Conservation (phyloP, 2,113 vertebrate species). For the Microcebus lehilahytsara region DNA sequence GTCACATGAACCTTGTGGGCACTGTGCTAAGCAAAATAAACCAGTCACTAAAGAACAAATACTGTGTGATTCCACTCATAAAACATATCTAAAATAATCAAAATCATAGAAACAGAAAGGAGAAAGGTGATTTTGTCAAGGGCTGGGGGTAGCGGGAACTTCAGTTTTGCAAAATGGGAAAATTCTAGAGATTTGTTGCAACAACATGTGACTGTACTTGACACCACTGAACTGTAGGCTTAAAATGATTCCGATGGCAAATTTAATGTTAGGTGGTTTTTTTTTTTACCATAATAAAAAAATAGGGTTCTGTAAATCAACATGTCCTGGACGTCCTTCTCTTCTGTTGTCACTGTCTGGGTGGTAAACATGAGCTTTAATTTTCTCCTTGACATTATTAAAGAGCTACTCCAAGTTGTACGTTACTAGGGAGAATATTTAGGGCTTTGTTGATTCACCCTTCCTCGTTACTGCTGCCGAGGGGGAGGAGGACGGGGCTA, state of each 20-base stretch:
- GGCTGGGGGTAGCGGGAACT: background rate
- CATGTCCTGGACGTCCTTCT: rapidly evolving
- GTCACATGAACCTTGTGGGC: background rate
- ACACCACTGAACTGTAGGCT: background rate
- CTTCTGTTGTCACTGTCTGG: background rate
- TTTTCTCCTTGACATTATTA: background rate
- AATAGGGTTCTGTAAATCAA: rapidly evolving
- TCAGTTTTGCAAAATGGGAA: background rate
- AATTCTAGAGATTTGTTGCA: background rate
- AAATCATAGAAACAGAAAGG: background rate
- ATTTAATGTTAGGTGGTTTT: background rate
- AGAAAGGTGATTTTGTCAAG: background rate
- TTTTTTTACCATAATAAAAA: background rate
- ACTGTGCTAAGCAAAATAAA: background rate
- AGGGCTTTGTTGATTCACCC: background rate
- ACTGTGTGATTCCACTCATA: background rate
- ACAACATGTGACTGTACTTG: background rate
- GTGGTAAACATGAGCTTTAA: rapidly evolving
- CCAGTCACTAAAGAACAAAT: too few species aligned
- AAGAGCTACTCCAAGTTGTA: background rate
- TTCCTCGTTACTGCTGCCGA: background rate
- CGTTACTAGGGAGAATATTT: background rate
- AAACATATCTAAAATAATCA: background rate
- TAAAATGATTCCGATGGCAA: background rate
- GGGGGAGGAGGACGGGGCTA: too few species aligned